Evolutionary conservation across 2,113 vertebrate genomes (phyloP).

Genomic region (Cariama cristata): DNA sequence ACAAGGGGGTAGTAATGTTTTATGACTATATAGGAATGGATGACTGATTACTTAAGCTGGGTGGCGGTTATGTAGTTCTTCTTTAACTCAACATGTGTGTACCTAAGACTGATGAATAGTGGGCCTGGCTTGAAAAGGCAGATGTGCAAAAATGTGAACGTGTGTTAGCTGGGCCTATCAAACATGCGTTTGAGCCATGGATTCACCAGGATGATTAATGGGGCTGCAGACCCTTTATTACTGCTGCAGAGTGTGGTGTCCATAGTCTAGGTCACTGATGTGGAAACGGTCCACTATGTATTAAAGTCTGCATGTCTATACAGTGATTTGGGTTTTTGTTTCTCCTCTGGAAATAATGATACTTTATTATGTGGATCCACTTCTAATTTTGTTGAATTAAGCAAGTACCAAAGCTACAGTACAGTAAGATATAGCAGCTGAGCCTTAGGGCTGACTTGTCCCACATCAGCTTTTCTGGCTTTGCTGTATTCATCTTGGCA

Average conservation of each 20-base stretch:
- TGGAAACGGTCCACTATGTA: not conserved
- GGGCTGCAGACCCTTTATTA: not conserved
- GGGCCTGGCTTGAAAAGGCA: not conserved
- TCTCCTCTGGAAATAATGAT: not conserved
- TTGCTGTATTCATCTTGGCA: not conserved
- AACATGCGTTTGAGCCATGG: not conserved
- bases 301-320: not conserved
- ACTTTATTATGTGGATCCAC: not conserved
- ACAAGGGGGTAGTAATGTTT: not conserved
- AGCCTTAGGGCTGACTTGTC: not conserved
- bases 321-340: not conserved
- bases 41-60: not conserved
- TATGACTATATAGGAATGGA: not conserved
- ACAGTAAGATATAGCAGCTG: not conserved
- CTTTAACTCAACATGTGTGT: not conserved
- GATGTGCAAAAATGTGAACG: not conserved
- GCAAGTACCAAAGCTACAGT: not conserved
- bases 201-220: not conserved
- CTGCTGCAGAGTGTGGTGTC: not conserved
- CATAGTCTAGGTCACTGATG: not conserved
- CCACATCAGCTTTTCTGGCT: not conserved
- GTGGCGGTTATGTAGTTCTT: not conserved
- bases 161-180: not conserved
- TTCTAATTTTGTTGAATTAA: not conserved
- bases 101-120: not conserved